These are phyloP conservation scores for Drosophila macrospina DNA, from an alignment of 2,888 invertebrate genomes.

Conservation along the genomic window DNA sequence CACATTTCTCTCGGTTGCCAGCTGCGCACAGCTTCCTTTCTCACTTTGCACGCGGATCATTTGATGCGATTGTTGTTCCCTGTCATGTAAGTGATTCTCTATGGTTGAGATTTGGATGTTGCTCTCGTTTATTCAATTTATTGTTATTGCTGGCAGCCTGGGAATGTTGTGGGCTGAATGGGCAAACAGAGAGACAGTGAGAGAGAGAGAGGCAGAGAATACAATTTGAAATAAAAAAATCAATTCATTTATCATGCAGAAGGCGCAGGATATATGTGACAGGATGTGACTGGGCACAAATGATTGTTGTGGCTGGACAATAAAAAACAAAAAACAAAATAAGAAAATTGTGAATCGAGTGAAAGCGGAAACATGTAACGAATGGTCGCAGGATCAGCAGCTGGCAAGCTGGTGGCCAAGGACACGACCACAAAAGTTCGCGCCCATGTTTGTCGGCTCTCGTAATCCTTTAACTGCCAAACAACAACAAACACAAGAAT, in stretches of 20 bases:
- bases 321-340: slow-evolving; percentile 21
- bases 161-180: slow-evolving; percentile 57
- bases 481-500: slow-evolving; percentile 37
- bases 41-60: slow-evolving; percentile 3
- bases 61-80: slow-evolving; percentile 17
- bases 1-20: neutral
- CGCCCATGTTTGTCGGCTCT: slow-evolving; percentile 73
- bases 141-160: slow-evolving; percentile 28
- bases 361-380: slow-evolving; percentile 28
- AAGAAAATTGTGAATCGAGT: slow-evolving; percentile 3
- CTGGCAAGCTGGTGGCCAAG: slow-evolving; percentile 38
- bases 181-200: neutral
- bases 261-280: slow-evolving; percentile 39
- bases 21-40: slow-evolving; percentile 1
- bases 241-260: slow-evolving; percentile 64
- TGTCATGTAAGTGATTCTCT: slow-evolving; percentile 16
- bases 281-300: slow-evolving; percentile 69
- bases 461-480: slow-evolving; percentile 71
- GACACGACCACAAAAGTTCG: slow-evolving; percentile 66
- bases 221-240: neutral
- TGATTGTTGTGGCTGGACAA: slow-evolving; percentile 28
- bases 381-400: slow-evolving; percentile 42
- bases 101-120: slow-evolving; percentile 25
- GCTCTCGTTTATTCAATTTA: slow-evolving; percentile 28
- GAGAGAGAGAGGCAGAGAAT: no score